A percentile compares a stretch with the other conserved stretches of the same genome.
These are phyloP conservation scores for Drosophila auraria DNA, from an alignment of 1,140 invertebrate genomes.

Conservation along the genomic window DNA sequence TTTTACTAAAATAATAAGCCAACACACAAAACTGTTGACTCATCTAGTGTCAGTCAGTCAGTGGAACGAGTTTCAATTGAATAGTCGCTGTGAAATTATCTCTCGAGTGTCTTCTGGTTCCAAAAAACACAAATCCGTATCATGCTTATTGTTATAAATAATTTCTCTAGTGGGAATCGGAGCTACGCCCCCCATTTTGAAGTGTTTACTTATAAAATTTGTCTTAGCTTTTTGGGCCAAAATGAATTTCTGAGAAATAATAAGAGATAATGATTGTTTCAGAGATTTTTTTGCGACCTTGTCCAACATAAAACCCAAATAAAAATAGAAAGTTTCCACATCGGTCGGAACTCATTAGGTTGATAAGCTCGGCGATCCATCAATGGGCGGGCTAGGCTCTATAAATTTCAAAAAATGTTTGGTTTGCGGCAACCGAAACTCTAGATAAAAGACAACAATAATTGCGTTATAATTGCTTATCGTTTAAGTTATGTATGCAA, in stretches of 20 bases:
- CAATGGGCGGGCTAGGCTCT: constrained; percentile 11
- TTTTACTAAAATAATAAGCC: constrained; percentile 22
- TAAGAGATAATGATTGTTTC: constrained; percentile 1
- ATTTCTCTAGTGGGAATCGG: constrained; percentile 17
- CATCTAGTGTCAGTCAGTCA: constrained; percentile 26
- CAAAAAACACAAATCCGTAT: constrained; percentile 24
- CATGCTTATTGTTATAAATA: constrained; percentile 29
- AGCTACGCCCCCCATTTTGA: constrained; percentile 24
- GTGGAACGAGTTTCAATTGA: constrained; percentile 40
- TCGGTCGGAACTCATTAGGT: constrained; percentile 14
- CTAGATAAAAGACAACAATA: constrained; percentile 15
- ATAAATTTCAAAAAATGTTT: constrained; percentile 6
- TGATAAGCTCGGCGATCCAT: constrained; percentile 44
- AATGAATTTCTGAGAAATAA: constrained; percentile 4
- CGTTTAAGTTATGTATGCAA: constrained; percentile 26
- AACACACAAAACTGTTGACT: constrained; percentile 32
- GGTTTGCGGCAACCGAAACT: background rate
- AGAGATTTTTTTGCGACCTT: constrained; percentile 30
- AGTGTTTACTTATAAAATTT: constrained; percentile 23
- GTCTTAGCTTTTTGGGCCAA: constrained; percentile 5
- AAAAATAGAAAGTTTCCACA: constrained; percentile 56
- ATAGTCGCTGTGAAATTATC: constrained; percentile 13
- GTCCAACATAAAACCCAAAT: constrained; percentile 23
- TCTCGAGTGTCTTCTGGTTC: background rate
- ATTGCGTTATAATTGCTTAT: constrained; percentile 25